Base-by-base conservation (phyloP, 2,797 vertebrate genomes). In the Acomys russatus region DNA sequence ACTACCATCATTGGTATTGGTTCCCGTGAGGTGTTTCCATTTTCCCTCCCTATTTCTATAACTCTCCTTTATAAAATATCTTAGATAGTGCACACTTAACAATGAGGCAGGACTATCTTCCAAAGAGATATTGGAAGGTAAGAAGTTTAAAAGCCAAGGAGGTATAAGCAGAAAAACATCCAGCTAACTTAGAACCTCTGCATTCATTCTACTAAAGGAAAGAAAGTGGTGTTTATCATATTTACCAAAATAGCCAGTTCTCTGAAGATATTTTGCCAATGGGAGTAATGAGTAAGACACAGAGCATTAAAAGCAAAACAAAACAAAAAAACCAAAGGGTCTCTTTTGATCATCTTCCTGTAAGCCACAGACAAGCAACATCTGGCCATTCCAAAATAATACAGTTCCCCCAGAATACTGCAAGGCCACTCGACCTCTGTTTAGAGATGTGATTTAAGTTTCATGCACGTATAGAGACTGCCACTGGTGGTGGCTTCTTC, bases 381-480 rank as follows among this genome's bases (percentile, higher is more conserved):
- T 92, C 70, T 70, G 78, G 23, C 63, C 66, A 23, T 77, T 64
- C 18, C 18, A 49, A 83, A 51, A 54, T n/a, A 82, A 49, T 38
- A 66, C 6, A 56, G 59, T 85, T 64, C 38, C 30, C 18, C 89
- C 15, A 0, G 59, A 91, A 63, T 0, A 23, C 44, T 18, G 70
- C 38, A 79, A 95, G 35, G 56, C 61, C 25, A 18, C 17, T 56
- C 33, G 49, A 8, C 4, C 33, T 91, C 77, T 38, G 63, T 61
- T 94, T 20, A 82, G 61, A 70, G 8, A 77, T 95, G 82, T 8
- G 0, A 28, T 80, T 82, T 95, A 61, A 92, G 51, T 96, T n/a
- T 94, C 76, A 44, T 70, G 78, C 44, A 89, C 73, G 90, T n/a
- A 79, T 35, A 74, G 44, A 93, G 33, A 93, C 71, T 74, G n/a